Conservation (phyloP, 1,140 invertebrate species). For the Sarcophaga peregrina region DNA sequence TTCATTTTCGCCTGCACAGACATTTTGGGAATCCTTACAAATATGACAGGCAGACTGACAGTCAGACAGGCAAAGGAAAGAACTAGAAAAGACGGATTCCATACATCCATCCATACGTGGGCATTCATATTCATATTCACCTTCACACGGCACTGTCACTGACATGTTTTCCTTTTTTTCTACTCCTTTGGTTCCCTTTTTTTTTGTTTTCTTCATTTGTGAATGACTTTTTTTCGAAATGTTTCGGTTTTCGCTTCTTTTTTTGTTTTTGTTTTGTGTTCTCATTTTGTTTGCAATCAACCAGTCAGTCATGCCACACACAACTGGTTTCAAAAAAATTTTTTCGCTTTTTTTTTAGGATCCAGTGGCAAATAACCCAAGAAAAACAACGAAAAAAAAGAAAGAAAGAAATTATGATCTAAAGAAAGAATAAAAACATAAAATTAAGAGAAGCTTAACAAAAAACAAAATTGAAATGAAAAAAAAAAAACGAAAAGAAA, state of each 20-base stretch:
- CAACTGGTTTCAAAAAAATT: not conserved
- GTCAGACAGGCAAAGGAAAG: not conserved
- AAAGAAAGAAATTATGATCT: not conserved
- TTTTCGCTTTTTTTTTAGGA: not conserved
- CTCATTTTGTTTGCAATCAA: not conserved
- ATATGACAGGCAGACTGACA: not conserved
- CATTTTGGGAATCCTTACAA: constrained; percentile 21
- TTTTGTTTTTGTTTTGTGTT: too few species aligned
- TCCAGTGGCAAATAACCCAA: constrained; percentile 17
- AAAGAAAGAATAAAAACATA: not conserved
- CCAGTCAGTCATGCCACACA: constrained; percentile 24
- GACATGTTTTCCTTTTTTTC: not conserved
- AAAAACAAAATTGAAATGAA: not conserved
- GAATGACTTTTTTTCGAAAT: too few species aligned
- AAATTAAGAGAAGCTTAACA: not conserved
- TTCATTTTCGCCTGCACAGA: not conserved
- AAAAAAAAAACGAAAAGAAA: constrained; percentile 7
- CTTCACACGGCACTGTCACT: constrained; percentile 15
- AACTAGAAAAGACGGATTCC: too few species aligned
- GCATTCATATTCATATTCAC: not conserved
- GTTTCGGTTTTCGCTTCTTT: too few species aligned
- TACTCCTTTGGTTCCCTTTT: not conserved
- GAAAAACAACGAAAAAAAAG: not conserved
- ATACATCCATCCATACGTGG: not conserved
- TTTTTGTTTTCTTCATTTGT: too few species aligned